Conservation (phyloP, 1,140 invertebrate species). For the Maniola jurtina region DNA sequence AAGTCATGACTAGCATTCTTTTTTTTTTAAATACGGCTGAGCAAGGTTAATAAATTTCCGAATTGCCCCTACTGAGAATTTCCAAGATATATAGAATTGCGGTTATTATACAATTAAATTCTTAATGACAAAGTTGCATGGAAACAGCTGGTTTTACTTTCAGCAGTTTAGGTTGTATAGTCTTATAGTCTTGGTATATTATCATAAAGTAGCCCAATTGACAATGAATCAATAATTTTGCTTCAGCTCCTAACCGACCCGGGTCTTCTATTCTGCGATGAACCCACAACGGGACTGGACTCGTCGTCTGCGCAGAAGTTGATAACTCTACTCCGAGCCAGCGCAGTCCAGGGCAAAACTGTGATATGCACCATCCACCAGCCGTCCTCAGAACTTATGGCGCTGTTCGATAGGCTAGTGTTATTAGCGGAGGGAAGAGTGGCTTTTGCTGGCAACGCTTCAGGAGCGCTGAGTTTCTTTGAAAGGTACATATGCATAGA, state of each 20-base stretch:
- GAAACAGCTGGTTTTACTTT: too few relatives aligned
- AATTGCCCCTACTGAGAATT: too few relatives aligned
- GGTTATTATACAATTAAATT: too few relatives aligned
- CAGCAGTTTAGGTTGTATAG: too few relatives aligned
- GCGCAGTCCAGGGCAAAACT: constrained; percentile 86
- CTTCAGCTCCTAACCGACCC: constrained; percentile 93
- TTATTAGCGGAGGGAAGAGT: constrained; percentile 93
- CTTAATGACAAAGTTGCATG: too few relatives aligned
- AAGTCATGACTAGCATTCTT: too few relatives aligned
- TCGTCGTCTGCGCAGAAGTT: constrained; percentile 94
- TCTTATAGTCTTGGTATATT: too few relatives aligned
- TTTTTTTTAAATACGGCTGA: too few relatives aligned
- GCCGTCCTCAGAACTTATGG: constrained; percentile 95
- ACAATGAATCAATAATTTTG: neutral
- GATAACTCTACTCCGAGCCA: constrained; percentile 85
- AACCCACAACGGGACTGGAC: constrained; percentile 96
- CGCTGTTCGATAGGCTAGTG: constrained; percentile 92
- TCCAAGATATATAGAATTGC: too few relatives aligned
- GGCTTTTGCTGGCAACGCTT: constrained; percentile 89
- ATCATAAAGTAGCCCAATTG: too few relatives aligned
- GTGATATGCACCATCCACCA: constrained; percentile 98
- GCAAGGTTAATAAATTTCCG: too few relatives aligned
- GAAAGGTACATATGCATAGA: constrained; percentile 76
- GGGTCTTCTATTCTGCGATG: constrained; percentile 95
- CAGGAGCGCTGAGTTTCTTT: constrained; percentile 89